phyloP scores from a whole-genome alignment of 1,140 invertebrate species.

The Papilio glaucus region DNA sequence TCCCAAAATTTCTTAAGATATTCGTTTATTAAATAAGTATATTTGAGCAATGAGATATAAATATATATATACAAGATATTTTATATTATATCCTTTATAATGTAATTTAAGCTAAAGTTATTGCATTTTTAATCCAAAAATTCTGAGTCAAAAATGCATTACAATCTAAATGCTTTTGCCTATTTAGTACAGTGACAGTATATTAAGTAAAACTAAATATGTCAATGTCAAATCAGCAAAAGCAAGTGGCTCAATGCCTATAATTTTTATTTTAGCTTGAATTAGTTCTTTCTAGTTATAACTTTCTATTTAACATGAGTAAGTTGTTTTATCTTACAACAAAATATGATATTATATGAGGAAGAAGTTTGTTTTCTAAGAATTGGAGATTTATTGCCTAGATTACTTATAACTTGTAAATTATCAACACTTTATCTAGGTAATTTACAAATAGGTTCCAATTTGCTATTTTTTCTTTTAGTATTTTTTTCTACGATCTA shows the following conservation, averaged over 20 bases:
- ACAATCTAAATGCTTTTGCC: not conserved
- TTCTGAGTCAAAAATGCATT: no score
- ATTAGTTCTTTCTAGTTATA: constrained; percentile 5
- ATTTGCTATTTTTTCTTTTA: constrained; percentile 42
- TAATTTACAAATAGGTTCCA: constrained; percentile 48
- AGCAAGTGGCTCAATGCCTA: not conserved
- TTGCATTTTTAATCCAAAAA: no score
- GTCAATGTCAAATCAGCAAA: constrained; percentile 29
- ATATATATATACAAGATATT: no score
- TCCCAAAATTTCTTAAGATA: no score
- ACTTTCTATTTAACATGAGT: constrained; percentile 17
- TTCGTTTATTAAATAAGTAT: no score
- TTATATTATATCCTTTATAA: no score
- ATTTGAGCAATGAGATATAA: no score
- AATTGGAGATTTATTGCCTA: constrained; percentile 1
- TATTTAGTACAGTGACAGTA: not conserved
- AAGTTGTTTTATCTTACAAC: not conserved
- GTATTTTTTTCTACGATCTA: constrained; percentile 44
- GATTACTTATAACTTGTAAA: constrained; percentile 46
- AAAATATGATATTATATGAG: constrained; percentile 26
- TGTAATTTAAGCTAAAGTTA: no score
- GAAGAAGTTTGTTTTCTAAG: constrained; percentile 9
- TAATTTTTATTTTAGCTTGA: constrained; percentile 20
- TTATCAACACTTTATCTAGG: constrained; percentile 49
- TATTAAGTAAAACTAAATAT: not conserved